Conservation (phyloP, 2,797 vertebrate species). For the Molossus molossus region DNA sequence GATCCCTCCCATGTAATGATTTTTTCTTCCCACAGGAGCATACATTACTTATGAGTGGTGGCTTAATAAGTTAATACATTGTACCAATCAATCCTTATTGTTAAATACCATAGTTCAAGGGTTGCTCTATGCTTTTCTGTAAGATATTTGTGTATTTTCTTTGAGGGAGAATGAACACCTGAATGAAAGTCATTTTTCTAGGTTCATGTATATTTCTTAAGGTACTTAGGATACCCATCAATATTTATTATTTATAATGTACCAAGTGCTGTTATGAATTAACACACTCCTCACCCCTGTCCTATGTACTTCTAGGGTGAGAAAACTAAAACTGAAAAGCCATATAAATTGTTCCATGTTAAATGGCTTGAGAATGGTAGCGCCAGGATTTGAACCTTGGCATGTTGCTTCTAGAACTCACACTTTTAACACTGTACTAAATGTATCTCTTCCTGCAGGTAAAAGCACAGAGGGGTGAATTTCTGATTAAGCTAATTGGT, state of each 20-base stretch:
- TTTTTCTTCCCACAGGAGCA: not conserved
- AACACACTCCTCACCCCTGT: not conserved
- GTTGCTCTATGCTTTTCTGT: not conserved
- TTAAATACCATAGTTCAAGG: constrained; percentile 46
- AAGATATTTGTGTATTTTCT: not conserved
- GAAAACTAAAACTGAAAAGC: not conserved
- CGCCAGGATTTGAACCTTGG: not conserved
- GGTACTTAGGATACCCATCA: not conserved
- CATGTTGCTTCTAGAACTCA: not conserved
- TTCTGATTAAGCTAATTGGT: not conserved
- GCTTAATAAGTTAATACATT: constrained; percentile 20
- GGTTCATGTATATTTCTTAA: not conserved
- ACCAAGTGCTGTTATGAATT: not conserved
- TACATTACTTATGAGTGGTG: constrained; percentile 36
- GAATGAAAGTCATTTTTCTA: constrained; percentile 2
- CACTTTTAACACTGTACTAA: not conserved
- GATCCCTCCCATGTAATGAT: not conserved
- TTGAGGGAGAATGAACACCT: not conserved
- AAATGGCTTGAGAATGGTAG: not conserved
- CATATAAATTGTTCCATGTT: not conserved
- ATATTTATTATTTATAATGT: constrained; percentile 25
- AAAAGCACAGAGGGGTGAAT: constrained; percentile 1
- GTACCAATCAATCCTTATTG: not conserved
- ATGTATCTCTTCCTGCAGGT: not conserved
- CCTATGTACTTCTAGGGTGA: not conserved